Percentiles rank a stretch among this genome's conserved stretches.
Conservation (phyloP, 2,113 vertebrate genomes). For the Myiagra hebetior region DNA sequence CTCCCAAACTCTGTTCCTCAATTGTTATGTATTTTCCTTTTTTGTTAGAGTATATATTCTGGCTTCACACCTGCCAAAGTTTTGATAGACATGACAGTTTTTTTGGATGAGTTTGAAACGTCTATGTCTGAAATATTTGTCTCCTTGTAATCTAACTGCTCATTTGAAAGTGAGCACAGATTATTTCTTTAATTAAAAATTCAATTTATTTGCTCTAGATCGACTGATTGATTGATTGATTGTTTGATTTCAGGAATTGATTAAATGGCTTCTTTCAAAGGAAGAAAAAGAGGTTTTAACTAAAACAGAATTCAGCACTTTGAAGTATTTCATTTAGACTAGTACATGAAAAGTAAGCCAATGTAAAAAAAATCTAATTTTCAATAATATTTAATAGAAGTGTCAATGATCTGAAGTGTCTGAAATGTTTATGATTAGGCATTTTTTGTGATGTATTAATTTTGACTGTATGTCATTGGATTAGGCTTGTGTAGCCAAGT, state of each 20-base stretch:
- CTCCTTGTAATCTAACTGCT: neutral
- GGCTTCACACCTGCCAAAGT: neutral
- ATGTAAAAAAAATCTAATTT: neutral
- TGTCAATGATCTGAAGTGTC: neutral
- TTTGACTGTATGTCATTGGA: neutral
- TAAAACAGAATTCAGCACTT: neutral
- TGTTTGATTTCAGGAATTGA: neutral
- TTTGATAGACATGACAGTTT: neutral
- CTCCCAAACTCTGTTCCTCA: neutral
- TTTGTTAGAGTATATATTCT: neutral
- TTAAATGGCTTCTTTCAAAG: neutral
- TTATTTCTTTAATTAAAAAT: neutral
- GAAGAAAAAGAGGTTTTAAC: neutral
- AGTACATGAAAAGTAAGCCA: neutral
- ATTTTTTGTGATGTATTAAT: neutral
- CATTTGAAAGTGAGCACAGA: neutral
- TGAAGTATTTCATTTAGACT: neutral
- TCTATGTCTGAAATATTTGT: neutral
- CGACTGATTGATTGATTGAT: neutral
- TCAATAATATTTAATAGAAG: neutral
- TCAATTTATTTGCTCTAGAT: neutral
- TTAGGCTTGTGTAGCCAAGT: neutral
- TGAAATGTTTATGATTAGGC: neutral
- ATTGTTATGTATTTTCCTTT: neutral
- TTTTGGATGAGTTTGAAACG: neutral